A percentile compares a stretch with the other conserved stretches of the same genome.
Conservation (phyloP, 2,888 invertebrate species). For the Diaphora mendica region DNA sequence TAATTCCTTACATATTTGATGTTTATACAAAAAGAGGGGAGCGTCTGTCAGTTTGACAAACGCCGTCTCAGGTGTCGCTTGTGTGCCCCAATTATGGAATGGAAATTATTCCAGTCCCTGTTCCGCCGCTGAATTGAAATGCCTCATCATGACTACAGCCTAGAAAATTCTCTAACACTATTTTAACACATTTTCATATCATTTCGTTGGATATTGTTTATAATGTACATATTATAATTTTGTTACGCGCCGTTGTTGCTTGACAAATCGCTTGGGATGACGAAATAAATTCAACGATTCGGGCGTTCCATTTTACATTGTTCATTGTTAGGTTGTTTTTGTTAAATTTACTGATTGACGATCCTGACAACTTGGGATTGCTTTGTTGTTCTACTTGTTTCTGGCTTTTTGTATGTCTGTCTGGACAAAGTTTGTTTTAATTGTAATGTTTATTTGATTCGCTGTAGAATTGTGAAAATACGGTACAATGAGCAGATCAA, state of each 20-base stretch:
- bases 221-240: slow-evolving; percentile 35
- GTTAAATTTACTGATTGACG: slow-evolving; percentile 58
- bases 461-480: slow-evolving; percentile 11
- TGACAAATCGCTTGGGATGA: slow-evolving; percentile 59
- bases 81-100: slow-evolving; percentile 63
- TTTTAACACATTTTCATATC: slow-evolving; percentile 25
- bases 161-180: slow-evolving; percentile 23
- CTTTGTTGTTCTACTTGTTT: slow-evolving; percentile 49
- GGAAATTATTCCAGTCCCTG: slow-evolving; percentile 58
- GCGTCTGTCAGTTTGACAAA: slow-evolving; percentile 63
- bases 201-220: slow-evolving; percentile 30
- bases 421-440: slow-evolving; percentile 44
- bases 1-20: slow-evolving; percentile 65
- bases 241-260: slow-evolving; percentile 40
- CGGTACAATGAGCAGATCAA: neutral
- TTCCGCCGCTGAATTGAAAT: slow-evolving; percentile 46
- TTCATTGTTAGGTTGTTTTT: slow-evolving; percentile 50
- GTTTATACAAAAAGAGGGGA: slow-evolving; percentile 60
- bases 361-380: slow-evolving; percentile 56
- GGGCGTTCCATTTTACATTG: slow-evolving; percentile 48
- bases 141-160: slow-evolving; percentile 51
- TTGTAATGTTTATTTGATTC: slow-evolving; percentile 36
- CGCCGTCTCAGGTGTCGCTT: slow-evolving; percentile 62
- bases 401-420: slow-evolving; percentile 43
- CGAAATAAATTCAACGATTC: slow-evolving; percentile 59